A percentile compares a stretch with the other conserved stretches of the same genome.
Conservation (phyloP, 2,113 vertebrate species). For the Butastur rufipennis region DNA sequence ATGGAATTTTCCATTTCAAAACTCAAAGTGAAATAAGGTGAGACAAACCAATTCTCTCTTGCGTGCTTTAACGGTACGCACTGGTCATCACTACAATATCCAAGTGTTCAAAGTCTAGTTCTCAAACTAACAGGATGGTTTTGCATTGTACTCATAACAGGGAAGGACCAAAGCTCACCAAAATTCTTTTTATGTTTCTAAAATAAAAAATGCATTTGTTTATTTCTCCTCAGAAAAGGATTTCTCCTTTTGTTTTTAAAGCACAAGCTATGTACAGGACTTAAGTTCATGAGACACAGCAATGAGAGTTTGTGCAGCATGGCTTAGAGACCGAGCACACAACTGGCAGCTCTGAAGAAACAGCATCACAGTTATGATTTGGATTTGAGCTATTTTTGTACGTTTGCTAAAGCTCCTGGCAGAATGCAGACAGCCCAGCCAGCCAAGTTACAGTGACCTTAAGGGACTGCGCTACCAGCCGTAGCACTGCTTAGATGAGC, state of each 20-base stretch:
- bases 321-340: not conserved
- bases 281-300: not conserved
- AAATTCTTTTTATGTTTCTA: not conserved
- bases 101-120: not conserved
- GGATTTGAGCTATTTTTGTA: not conserved
- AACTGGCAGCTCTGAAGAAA: not conserved
- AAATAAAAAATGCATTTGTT: not conserved
- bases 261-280: not conserved
- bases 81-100: not conserved
- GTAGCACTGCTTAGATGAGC: not conserved
- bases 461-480: not conserved
- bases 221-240: not conserved
- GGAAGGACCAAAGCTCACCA: not conserved
- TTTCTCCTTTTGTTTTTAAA: not conserved
- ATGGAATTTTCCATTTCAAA: not conserved
- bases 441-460: not conserved
- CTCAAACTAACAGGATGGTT: not conserved
- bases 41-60: not conserved
- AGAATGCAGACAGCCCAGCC: not conserved
- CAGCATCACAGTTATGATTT: not conserved
- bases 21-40: not conserved
- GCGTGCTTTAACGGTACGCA: not conserved
- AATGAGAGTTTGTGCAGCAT: not conserved
- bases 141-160: not conserved
- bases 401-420: not conserved